Conservation (phyloP, 2,797 vertebrate species). For the Gallinago stenura region DNA sequence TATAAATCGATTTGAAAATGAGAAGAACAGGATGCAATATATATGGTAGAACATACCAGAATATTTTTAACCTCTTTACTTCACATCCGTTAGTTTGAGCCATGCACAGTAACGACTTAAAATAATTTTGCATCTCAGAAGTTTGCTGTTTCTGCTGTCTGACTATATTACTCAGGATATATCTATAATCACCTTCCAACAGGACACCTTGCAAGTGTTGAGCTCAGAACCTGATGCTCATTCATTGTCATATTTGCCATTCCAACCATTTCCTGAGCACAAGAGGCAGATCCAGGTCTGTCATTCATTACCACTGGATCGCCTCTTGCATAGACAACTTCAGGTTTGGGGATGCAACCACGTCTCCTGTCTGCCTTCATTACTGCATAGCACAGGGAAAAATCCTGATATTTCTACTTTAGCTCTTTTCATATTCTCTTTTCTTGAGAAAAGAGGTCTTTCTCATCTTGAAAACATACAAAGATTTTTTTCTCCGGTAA, state of each 20-base stretch:
- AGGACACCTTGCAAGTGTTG: not conserved
- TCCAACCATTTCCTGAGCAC: not conserved
- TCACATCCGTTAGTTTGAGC: not conserved
- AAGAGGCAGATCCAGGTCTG: not conserved
- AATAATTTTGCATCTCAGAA: not conserved
- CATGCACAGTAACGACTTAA: not conserved
- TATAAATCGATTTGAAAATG: constrained; percentile 28
- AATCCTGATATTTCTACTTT: not conserved
- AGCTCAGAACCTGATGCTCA: not conserved
- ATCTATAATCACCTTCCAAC: not conserved
- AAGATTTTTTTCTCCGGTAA: not conserved
- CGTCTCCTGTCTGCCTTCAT: not conserved
- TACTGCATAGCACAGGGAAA: not conserved
- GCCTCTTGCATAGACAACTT: not conserved
- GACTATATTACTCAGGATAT: not conserved
- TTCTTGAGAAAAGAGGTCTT: not conserved
- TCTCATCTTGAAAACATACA: not conserved
- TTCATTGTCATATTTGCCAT: not conserved
- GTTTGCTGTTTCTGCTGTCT: not conserved
- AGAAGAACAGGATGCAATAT: constrained; percentile 1
- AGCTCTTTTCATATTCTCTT: not conserved
- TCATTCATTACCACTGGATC: not conserved
- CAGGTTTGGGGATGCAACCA: not conserved
- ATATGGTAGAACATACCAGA: not conserved
- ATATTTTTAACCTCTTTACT: not conserved